Evolutionary conservation across 1,140 invertebrate genomes (phyloP), one percentile per base, ranked within the genome.

Genomic region (Psilanteris sp.): DNA sequence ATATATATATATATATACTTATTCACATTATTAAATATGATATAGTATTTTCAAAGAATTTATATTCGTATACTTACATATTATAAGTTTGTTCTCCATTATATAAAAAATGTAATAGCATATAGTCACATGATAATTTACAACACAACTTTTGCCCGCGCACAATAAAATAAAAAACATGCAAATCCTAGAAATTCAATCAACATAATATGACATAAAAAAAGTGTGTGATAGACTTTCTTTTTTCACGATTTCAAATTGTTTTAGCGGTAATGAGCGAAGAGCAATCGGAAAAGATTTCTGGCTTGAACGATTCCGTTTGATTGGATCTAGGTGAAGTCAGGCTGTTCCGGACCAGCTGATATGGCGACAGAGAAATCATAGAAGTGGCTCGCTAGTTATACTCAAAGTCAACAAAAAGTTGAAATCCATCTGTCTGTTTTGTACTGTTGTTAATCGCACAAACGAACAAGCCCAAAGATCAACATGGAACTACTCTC

Each of bases 331-430:
- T 74, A 74, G 59, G 71, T 52, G 70, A 72, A 57, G 64, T 55
- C 13, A 59, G 36, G 22, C 16, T 72, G 78, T 81, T 81, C 76
- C 80, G 77, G 80, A 72, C 77, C 76, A 80, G 76, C 62, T 79
- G 76, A 81, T 77, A 57, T 52, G 73, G 50, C 64, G 80, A 80
- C 78, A 79, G 80, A 81, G 80, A 81, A 81, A 81, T 80, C 78
- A 59, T 32, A 73, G 62, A 73, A 67, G 59, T 32, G 16, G 15
- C 70, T 61, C 43, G 57, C 43, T 46, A 27, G 37, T 68, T 79
- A 72, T 71, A 67, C 44, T 57, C 44, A 64, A 67, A 72, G 61
- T 73, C 54, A 68, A 75, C 66, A 77, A 81, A 81, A 78, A 78
- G 57, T 68, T 46, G 36, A 52, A 68, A 68, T 59, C 24, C 44